Evolutionary conservation across 2,797 vertebrate species (phyloP).

Genomic region (Aselliscus stoliczkanus): DNA sequence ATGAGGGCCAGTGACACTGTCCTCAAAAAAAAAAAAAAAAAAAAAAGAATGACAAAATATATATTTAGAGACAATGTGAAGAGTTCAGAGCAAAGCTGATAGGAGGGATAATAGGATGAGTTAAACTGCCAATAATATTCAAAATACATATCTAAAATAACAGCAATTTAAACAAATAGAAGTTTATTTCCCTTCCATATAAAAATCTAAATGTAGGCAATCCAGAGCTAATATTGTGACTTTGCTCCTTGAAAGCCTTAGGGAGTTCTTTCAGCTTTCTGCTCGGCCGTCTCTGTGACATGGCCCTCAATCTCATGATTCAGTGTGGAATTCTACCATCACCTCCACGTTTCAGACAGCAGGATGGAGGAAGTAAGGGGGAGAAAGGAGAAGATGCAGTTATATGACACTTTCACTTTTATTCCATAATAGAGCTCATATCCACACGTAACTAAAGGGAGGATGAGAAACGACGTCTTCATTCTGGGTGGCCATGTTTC

Average conservation of each 20-base stretch:
- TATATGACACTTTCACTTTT: background rate
- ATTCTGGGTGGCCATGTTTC: background rate
- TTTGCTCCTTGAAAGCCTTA: background rate
- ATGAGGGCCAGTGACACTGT: no score
- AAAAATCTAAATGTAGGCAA: background rate
- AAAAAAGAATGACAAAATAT: background rate
- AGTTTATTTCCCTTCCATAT: background rate
- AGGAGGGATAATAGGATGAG: background rate
- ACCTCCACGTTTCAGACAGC: background rate
- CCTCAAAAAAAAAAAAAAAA: no score
- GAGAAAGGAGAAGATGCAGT: background rate
- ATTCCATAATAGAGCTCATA: background rate
- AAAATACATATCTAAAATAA: conserved; percentile 14
- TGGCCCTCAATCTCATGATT: background rate
- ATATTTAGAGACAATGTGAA: background rate
- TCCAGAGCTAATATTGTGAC: background rate
- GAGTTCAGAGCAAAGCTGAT: background rate
- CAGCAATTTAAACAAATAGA: background rate
- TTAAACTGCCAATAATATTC: background rate
- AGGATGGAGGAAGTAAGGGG: background rate
- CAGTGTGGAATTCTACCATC: background rate
- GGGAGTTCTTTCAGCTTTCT: background rate
- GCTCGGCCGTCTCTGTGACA: background rate
- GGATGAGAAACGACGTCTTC: background rate
- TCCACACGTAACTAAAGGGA: background rate